A percentile compares a stretch with the other conserved stretches of the same genome.
phyloP scores from a whole-genome alignment of 2,888 invertebrate species.

The Heliothis peltigera region DNA sequence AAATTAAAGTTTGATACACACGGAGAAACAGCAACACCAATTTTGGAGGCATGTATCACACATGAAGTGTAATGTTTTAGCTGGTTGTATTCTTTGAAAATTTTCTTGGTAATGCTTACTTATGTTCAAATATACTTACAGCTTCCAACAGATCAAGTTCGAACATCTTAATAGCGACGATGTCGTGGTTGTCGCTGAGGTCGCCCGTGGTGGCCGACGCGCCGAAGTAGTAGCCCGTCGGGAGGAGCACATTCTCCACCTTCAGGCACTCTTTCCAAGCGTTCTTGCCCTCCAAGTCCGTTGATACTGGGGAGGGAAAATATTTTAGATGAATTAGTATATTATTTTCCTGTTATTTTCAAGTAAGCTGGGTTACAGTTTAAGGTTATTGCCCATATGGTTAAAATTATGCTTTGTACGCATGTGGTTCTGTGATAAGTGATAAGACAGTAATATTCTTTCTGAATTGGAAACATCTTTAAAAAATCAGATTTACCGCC shows the following conservation, averaged over 20 bases:
- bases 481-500: too few species aligned
- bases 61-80: too few species aligned
- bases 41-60: too few species aligned
- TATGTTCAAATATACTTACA: constrained; percentile 68
- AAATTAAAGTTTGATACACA: too few species aligned
- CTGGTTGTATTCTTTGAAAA: too few species aligned
- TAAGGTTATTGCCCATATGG: too few species aligned
- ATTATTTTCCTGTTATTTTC: background rate
- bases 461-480: too few species aligned
- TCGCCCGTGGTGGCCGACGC: constrained; percentile 99
- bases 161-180: constrained; percentile 97
- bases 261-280: constrained; percentile 98
- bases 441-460: background rate
- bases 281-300: constrained; percentile 97
- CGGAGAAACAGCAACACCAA: too few species aligned
- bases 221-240: constrained; percentile 98
- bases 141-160: constrained; percentile 95
- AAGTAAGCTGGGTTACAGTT: background rate
- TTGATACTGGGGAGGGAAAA: constrained; percentile 91
- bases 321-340: too few species aligned
- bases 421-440: too few species aligned
- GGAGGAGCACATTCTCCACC: constrained; percentile 96
- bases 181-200: constrained; percentile 98
- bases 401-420: too few species aligned
- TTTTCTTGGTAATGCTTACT: too few species aligned